These are phyloP conservation scores for Anhinga rufa DNA, from an alignment of 2,113 vertebrate species.

Conservation along the genomic window DNA sequence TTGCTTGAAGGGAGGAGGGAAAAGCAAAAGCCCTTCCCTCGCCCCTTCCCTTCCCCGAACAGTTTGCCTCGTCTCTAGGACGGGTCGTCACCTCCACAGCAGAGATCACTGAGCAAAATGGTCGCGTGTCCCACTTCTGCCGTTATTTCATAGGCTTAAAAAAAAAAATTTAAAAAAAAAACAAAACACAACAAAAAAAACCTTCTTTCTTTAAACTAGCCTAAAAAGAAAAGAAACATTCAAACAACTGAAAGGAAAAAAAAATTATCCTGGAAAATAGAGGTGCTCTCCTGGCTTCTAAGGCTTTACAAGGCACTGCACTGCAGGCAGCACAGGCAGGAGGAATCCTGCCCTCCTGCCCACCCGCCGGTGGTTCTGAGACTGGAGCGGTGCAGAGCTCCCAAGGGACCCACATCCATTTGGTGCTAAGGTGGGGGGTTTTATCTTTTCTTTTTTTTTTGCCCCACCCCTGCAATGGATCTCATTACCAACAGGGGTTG, in stretches of 20 bases:
- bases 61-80: background rate
- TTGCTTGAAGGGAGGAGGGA: background rate
- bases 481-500: rapidly evolving
- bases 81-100: background rate
- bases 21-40: background rate
- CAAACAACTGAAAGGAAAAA: background rate
- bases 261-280: background rate
- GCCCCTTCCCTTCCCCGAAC: background rate
- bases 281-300: background rate
- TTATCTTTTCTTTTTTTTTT: too few species aligned
- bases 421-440: background rate
- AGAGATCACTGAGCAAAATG: background rate
- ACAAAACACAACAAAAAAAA: background rate
- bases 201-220: background rate
- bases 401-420: background rate
- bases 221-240: background rate
- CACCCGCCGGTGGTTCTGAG: background rate
- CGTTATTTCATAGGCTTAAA: background rate
- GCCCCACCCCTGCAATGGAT: background rate
- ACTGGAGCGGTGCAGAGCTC: background rate
- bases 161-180: background rate
- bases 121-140: background rate
- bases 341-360: background rate
- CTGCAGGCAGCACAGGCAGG: background rate
- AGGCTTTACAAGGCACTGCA: background rate